Evolutionary conservation across 2,113 vertebrate species (phyloP), one percentile per base, ranked within the genome.

Genomic region (Puffinus mauretanicus): DNA sequence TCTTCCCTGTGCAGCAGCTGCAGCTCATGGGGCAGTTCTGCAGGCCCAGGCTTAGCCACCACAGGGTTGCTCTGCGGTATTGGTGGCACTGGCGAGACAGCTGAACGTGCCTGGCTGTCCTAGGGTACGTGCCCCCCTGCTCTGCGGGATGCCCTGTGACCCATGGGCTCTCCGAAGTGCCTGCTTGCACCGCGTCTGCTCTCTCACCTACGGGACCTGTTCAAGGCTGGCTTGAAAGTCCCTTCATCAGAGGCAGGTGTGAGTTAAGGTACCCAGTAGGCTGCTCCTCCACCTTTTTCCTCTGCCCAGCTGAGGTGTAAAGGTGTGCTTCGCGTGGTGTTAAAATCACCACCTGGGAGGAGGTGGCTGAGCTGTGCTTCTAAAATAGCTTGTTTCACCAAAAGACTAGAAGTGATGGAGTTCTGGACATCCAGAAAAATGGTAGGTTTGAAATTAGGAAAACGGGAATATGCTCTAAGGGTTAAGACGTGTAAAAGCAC

Each of bases 121-220:
- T 61, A 40, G 91, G 65, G n/a, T 30, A 34, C 1, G 1, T 70
- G 58, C 11, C 26, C 20, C 46, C 2, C 2, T 51, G 60, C 5
- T 26, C 40, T 38, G 36, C 0, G 0, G 61, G 52, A 34, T 73
- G 4, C 38, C n/a, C 29, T 20, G 42, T 10, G 34, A 17, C 11
- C 36, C 27, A 15, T 0, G 2, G 46, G 30, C 62, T 90, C 34
- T 70, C 19, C 16, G 32, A 42, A 47, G 25, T 21, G 40, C 77
- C 52, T 1, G 1, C 11, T 4, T 14, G 17, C 11, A 2, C 77
- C 18, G 11, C 1, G 0, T 51, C 12, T 17, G 52, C 30, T 67
- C 7, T 32, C 32, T 51, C 24, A 22, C 20, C 16, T 18, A 19
- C 0, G 6, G 20, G 46, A n/a, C 32, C 15, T 30, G 12, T 36